Percentiles rank a stretch among this genome's conserved stretches.
Evolutionary conservation across 2,113 vertebrate genomes (phyloP).

Genomic region (Neodontobutis hainanensis): DNA sequence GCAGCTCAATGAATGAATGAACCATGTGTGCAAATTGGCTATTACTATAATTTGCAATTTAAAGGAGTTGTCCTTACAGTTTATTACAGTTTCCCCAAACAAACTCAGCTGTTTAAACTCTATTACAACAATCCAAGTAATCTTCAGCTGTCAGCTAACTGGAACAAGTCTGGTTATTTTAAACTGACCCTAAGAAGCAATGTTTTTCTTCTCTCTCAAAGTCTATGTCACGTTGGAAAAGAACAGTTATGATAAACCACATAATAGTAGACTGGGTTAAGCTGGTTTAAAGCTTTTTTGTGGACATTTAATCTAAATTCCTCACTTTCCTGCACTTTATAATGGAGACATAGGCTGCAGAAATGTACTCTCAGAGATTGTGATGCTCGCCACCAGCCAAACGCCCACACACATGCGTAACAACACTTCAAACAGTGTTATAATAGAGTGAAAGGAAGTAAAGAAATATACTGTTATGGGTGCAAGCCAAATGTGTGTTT

Average conservation of each 20-base stretch:
- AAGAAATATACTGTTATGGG: not conserved
- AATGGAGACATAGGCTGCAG: slow-evolving; percentile 45
- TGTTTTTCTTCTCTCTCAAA: slow-evolving; percentile 53
- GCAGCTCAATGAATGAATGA: slow-evolving; percentile 49
- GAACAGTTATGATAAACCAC: slow-evolving; percentile 62
- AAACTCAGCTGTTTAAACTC: slow-evolving; percentile 62
- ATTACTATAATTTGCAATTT: not conserved
- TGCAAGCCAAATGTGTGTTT: no score
- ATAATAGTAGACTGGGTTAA: slow-evolving; percentile 65
- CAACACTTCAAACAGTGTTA: slow-evolving; percentile 13
- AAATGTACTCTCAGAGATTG: slow-evolving; percentile 35
- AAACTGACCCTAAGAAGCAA: slow-evolving; percentile 30
- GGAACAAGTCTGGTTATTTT: slow-evolving; percentile 41
- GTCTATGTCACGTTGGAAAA: slow-evolving; percentile 33
- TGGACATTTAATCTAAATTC: slow-evolving; percentile 65
- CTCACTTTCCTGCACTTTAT: slow-evolving; percentile 59
- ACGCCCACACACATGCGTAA: slow-evolving; percentile 43
- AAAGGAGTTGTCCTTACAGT: slow-evolving; percentile 54
- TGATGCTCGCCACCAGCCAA: slow-evolving; percentile 35
- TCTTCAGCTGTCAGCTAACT: slow-evolving; percentile 45
- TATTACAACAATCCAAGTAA: slow-evolving; percentile 52
- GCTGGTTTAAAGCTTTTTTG: slow-evolving; percentile 39
- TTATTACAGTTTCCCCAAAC: slow-evolving; percentile 30
- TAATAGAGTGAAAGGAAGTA: slow-evolving; percentile 11
- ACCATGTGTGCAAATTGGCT: slow-evolving; percentile 54